Evolutionary conservation across 1,140 invertebrate species (phyloP).

Genomic region (Diprion similis): DNA sequence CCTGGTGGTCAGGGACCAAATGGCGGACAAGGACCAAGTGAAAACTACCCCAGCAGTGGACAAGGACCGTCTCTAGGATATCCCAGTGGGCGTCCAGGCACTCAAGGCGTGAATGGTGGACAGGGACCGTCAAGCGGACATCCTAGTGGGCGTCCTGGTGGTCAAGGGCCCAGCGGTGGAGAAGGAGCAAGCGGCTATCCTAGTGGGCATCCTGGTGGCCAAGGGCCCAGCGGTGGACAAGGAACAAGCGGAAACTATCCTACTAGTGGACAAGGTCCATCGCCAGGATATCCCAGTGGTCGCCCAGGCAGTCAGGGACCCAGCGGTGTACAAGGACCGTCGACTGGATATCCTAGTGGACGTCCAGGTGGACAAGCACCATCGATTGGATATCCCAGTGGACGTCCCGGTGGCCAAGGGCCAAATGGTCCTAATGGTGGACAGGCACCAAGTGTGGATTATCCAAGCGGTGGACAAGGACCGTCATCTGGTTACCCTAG

Average conservation of each 20-base stretch:
- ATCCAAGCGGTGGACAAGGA: constrained; percentile 16
- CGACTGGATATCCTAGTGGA: constrained; percentile 20
- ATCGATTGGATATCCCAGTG: constrained; percentile 19
- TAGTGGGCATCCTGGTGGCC: constrained; percentile 30
- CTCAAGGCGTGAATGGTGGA: constrained; percentile 34
- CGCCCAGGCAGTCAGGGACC: constrained; percentile 18
- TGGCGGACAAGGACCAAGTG: constrained; percentile 31
- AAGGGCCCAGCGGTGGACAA: constrained; percentile 26
- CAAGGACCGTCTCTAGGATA: constrained; percentile 34
- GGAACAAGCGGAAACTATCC: constrained; percentile 34
- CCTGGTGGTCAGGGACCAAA: constrained; percentile 27
- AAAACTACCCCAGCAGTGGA: constrained; percentile 21
- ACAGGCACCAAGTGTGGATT: constrained; percentile 16
- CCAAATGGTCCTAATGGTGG: constrained; percentile 22
- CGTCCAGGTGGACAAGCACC: constrained; percentile 13
- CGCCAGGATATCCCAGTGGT: constrained; percentile 21
- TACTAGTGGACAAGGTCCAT: constrained; percentile 10
- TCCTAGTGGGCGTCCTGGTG: constrained; percentile 37
- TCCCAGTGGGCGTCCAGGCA: constrained; percentile 27
- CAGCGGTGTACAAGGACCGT: constrained; percentile 28
- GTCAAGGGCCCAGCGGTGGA: constrained; percentile 31
- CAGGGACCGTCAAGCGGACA: constrained; percentile 27
- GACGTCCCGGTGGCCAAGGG: constrained; percentile 20
- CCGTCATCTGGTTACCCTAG: constrained; percentile 28
- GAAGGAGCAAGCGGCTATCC: constrained; percentile 32